Conservation (phyloP, 2,888 invertebrate genomes). For the Dusona sp. region DNA sequence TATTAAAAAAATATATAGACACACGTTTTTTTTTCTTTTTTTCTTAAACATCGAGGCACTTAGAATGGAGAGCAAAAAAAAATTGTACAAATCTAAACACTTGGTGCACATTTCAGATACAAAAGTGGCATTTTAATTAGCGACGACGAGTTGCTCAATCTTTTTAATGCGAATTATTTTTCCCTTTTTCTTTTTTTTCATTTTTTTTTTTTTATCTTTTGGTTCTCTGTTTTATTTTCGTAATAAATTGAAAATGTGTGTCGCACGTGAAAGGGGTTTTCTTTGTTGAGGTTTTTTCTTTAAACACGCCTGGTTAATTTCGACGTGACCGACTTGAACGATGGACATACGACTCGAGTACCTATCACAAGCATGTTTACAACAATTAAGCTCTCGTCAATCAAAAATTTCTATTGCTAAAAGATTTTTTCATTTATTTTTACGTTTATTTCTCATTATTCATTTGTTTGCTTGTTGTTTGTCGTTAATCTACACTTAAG, state of each 20-base stretch:
- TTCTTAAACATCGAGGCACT: background rate
- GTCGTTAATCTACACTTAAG: conserved; percentile 64
- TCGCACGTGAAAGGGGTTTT: background rate
- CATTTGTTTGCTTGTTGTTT: conserved; percentile 26
- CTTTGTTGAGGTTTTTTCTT: background rate
- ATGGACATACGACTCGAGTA: conserved; percentile 57
- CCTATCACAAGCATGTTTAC: conserved; percentile 69
- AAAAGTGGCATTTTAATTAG: conserved; percentile 54
- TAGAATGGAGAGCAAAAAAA: background rate
- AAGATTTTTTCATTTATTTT: conserved; percentile 37
- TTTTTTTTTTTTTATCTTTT: background rate
- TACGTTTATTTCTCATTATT: conserved; percentile 24
- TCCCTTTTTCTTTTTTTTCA: background rate
- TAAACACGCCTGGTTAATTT: conserved; percentile 23
- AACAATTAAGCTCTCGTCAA: conserved; percentile 70
- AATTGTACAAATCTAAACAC: conserved; percentile 56
- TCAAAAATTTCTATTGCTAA: conserved; percentile 70
- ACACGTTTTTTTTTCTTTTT: no score
- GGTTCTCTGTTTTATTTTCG: background rate
- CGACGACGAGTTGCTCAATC: conserved; percentile 16
- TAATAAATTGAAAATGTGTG: conserved; percentile 2
- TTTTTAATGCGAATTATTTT: background rate
- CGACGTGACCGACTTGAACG: conserved; percentile 29
- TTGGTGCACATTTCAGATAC: conserved; percentile 55
- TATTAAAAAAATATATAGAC: no score